Base-by-base conservation (phyloP, 2,113 vertebrate species). In the Chaenocephalus aceratus region DNA sequence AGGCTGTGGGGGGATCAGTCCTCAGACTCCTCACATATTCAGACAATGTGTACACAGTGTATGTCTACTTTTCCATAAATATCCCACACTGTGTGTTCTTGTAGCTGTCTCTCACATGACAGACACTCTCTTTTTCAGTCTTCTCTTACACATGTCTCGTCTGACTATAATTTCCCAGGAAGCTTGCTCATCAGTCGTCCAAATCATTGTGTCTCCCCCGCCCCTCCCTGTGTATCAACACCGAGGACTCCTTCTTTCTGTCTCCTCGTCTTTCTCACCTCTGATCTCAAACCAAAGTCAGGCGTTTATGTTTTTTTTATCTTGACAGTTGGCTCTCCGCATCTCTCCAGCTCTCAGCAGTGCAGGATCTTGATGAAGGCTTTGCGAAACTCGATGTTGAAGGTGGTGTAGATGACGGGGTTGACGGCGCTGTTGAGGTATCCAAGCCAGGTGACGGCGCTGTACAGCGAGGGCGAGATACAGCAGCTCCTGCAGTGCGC, bases 361-460 rank as follows among this genome's bases (percentile, higher is more conserved):
- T 94, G 94, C 65, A 95, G 91, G 88, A 95, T 94, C 75, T 95
- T 95, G 79, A 95, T 93, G 90, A 95, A 95, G 85, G 94, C 94
- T 77, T 93, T 95, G 72, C 93, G 94, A 83, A 95, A 95, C 83
- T 95, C 94, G 14, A 95, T 91, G 91, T 95, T 95, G 92, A 95
- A 95, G 14, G 95, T 95, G 82, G 95, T 95, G 91, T 95, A 95
- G 91, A 95, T 95, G 91, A 95, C 88, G 6, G 94, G 94, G 88
- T 95, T 95, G 89, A 95, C 94, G 0, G 95, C 94, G 5, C 95
- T 95, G 89, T 95, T 95, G 79, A 95, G 92, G 70, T 95, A 95
- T 11, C 94, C 94, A 73, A 95, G 92, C 94, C 95, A 95, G 58
- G 95, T 95, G 90, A 94, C 94, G 0, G 90, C 92, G 30, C 94